Evolutionary conservation across 2,113 vertebrate species (phyloP).

Genomic region (Archilochus colubris): DNA sequence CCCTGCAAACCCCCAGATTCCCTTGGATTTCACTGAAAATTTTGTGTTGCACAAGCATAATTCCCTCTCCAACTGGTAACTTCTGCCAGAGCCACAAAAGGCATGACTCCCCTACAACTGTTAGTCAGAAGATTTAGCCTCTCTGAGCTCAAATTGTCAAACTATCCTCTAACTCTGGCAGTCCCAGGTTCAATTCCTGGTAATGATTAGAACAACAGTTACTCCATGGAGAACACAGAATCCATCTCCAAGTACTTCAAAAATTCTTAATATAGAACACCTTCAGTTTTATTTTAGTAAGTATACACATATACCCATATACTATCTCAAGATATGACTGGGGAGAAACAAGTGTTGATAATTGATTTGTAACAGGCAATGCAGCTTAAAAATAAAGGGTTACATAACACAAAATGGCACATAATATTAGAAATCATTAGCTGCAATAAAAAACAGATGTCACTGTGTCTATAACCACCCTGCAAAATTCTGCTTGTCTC

Average conservation of each 20-base stretch:
- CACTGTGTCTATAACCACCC: conserved; percentile 23
- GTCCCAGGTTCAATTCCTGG: conserved; percentile 68
- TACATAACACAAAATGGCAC: conserved; percentile 61
- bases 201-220: conserved; percentile 56
- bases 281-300: background rate
- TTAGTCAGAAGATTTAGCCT: conserved; percentile 57
- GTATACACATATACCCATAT: background rate
- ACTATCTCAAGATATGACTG: background rate
- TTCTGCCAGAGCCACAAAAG: conserved; percentile 64
- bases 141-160: conserved; percentile 53
- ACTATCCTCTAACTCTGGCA: conserved; percentile 28
- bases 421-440: conserved; percentile 57
- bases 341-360: background rate
- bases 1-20: conserved; percentile 57
- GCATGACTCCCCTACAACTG: conserved; percentile 38
- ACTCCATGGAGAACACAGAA: conserved; percentile 1
- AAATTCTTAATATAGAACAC: background rate
- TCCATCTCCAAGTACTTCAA: background rate
- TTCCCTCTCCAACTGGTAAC: conserved; percentile 31
- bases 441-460: conserved; percentile 62
- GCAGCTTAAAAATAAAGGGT: conserved; percentile 44
- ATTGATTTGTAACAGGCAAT: conserved; percentile 37
- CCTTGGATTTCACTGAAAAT: conserved; percentile 44
- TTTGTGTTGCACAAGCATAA: conserved; percentile 56
- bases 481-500: conserved; percentile 30